Conservation (phyloP, 2,888 invertebrate genomes). For the Allacma fusca region DNA sequence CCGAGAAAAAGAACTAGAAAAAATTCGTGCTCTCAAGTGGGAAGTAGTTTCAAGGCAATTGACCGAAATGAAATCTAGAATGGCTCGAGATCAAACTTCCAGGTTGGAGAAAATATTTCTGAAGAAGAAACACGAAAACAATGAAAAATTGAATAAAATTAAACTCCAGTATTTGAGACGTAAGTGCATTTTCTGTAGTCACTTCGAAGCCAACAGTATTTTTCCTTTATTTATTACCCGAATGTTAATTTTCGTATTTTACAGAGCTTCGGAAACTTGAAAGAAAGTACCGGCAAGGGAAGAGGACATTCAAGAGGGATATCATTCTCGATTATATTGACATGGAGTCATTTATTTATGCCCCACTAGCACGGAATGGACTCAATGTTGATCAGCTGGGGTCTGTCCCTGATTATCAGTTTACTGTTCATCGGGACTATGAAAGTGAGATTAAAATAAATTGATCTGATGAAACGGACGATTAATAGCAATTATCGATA, state of each 20-base stretch:
- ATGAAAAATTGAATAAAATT: constrained; percentile 70
- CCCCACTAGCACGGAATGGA: constrained; percentile 72
- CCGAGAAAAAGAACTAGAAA: constrained; percentile 76
- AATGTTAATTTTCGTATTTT: background rate
- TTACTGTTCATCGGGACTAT: constrained; percentile 37
- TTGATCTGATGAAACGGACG: no score
- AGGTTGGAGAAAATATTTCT: constrained; percentile 68
- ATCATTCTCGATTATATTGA: constrained; percentile 68
- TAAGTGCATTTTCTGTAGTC: constrained; percentile 35
- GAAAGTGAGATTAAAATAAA: constrained; percentile 22
- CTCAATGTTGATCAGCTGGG: constrained; percentile 63
- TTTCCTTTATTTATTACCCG: no score
- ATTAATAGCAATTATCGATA: no score
- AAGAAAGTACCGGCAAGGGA: constrained; percentile 46
- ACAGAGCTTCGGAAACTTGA: constrained; percentile 54
- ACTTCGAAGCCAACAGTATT: no score
- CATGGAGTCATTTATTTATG: constrained; percentile 72
- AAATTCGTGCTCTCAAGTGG: constrained; percentile 74
- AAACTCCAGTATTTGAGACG: constrained; percentile 64
- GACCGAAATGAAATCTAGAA: constrained; percentile 68
- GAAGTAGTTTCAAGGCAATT: constrained; percentile 75
- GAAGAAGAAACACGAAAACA: constrained; percentile 69
- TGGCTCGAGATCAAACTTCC: constrained; percentile 65
- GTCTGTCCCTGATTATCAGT: constrained; percentile 47
- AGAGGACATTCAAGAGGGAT: constrained; percentile 66